Evolutionary conservation across 2,888 invertebrate species (phyloP), one percentile per base, ranked within the genome.

Genomic region (Leptopilina syphax): DNA sequence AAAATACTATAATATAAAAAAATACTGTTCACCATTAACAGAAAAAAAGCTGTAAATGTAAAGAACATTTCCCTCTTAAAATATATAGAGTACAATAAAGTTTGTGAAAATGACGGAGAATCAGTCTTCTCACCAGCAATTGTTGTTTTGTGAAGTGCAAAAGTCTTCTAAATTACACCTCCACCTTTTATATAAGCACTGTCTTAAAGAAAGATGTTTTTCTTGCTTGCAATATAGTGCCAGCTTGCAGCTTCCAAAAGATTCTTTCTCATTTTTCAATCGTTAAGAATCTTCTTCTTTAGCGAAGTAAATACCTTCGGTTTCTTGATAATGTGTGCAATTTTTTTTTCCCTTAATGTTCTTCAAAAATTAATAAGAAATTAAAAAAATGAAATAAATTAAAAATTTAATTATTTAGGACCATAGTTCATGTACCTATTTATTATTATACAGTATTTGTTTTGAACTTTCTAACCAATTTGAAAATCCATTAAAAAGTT

Each of bases 161-260:
- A 73, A 73, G 73, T 57, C 73, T 57, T 73, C 73, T 73, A 73
- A 73, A 73, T 73, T 73, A 73, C 73, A 73, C 57, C 54, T 73
- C 34, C 54, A 57, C 34, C 73, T 57, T 73, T 44, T 57, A 73
- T 73, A 73, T 34, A 73, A 73, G 54, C 34, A 57, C 57, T 73
- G 73, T 73, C 73, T 34, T 57, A 54, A n/a, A 73, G 73, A 54
- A 73, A 73, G 73, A 54, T 57, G 57, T 73, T 73, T 73, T 73
- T 73, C 73, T 73, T 73, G 34, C 6, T 54, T 6, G 34, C 54
- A 34, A 54, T 57, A 34, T 9, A 70, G 70, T 70, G 73, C 73
- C 57, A 73, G 73, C 73, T 73, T 73, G 73, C 73, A 57, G 54
- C 57, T 73, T 73, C 47, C 68, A 10, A 68, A 50, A 50, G 73